Percentiles rank a stretch among this genome's conserved stretches.
Evolutionary conservation across 1,140 invertebrate genomes (phyloP).

Genomic region (Arion vulgaris): DNA sequence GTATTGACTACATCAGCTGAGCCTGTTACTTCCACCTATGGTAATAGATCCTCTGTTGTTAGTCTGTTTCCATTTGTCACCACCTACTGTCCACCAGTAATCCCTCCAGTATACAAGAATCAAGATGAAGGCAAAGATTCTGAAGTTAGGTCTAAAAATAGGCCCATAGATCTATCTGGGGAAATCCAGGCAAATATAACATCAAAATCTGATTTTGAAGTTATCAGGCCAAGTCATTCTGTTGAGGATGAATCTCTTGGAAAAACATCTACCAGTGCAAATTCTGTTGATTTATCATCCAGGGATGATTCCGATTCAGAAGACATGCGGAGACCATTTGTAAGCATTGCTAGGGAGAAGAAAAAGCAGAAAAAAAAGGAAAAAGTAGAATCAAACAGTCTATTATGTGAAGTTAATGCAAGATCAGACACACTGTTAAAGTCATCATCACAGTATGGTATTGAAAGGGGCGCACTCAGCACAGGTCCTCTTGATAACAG

Average conservation of each 20-base stretch:
- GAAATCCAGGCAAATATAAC: background rate
- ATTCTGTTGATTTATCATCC: background rate
- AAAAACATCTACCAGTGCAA: background rate
- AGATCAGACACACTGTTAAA: background rate
- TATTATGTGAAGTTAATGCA: background rate
- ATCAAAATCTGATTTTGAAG: constrained; percentile 31
- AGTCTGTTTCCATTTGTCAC: background rate
- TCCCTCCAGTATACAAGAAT: background rate
- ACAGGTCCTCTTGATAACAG: background rate
- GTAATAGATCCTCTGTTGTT: background rate
- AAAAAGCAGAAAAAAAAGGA: constrained; percentile 30
- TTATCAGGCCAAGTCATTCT: constrained; percentile 2
- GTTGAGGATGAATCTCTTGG: background rate
- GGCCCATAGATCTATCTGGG: background rate
- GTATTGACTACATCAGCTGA: background rate
- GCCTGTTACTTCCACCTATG: background rate
- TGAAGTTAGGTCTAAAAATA: background rate
- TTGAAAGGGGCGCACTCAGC: background rate
- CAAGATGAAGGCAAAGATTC: background rate
- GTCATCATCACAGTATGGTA: background rate
- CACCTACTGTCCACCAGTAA: background rate
- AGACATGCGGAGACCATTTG: constrained; percentile 16
- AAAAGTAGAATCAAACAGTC: background rate
- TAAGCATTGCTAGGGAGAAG: constrained; percentile 1
- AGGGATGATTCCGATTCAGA: constrained; percentile 21